Evolutionary conservation across 2,888 invertebrate species (phyloP), one percentile per base, ranked within the genome.

Genomic region (Palloptera scutellata): DNA sequence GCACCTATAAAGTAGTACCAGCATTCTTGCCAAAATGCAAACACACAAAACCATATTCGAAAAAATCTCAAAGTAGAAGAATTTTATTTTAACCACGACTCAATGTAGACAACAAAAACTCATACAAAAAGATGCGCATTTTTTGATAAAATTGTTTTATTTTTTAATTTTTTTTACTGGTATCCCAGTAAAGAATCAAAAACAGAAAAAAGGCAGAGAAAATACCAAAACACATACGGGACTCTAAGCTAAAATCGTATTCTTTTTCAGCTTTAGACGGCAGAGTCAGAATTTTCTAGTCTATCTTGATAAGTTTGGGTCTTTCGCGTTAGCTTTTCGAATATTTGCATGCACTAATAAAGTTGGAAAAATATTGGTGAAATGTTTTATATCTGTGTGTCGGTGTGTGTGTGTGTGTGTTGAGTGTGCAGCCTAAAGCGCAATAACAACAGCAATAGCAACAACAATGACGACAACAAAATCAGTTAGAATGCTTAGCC

Each of bases 281-380:
- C 30, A 30, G 30, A 30, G 5, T 20, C 30, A 20, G 15, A 70
- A 71, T 72, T 72, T 73, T 73, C 71, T 73, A 68, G 72, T 71
- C 70, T 73, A 74, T 73, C 73, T 71, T 70, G 74, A 74, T 73
- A 71, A 71, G 58, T 15, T 15, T 41, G 30, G n/a, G 42, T 63
- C 8, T 45, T 48, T 60, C 10, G 5, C n/a, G 45, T 43, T 9
- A 15, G 17, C 19, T 53, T 42, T 17, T 70, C n/a, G 70, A 71
- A 72, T 72, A 72, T 72, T 73, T 73, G 68, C 67, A 67, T 70
- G 68, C 72, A 70, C 73, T 75, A 75, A 75, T 74, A 75, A 75
- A 75, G 75, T 74, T 72, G 71, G 70, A 67, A 73, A 75, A 75
- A 73, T 73, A 73, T 75, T 71, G 74, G 70, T 64, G 70, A 71